phyloP scores from a whole-genome alignment of 2,888 invertebrate genomes.

The Parnassius orleans region DNA sequence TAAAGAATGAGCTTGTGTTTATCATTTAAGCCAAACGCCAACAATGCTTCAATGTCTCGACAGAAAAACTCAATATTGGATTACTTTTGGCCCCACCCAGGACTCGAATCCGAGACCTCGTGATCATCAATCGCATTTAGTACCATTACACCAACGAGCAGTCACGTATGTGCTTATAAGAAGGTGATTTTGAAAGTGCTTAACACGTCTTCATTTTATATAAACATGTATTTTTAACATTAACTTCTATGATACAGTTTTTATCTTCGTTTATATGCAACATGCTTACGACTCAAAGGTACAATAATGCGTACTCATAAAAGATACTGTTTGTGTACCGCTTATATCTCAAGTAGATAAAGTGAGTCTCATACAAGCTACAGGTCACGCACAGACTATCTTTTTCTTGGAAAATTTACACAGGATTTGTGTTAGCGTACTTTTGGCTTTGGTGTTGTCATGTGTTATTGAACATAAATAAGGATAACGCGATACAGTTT shows the following conservation, averaged over 20 bases:
- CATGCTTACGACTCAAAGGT: conserved; percentile 17
- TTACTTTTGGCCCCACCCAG: too few species aligned
- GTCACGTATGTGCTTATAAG: too few species aligned
- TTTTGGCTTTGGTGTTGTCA: conserved; percentile 7
- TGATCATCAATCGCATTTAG: too few species aligned
- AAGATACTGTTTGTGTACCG: conserved; percentile 43
- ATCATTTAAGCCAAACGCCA: too few species aligned
- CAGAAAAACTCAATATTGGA: too few species aligned
- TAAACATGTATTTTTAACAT: too few species aligned
- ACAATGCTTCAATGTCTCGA: too few species aligned
- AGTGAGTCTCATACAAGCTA: conserved; percentile 55
- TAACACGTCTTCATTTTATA: too few species aligned
- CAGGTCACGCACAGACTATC: conserved; percentile 58
- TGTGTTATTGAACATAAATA: conserved; percentile 13
- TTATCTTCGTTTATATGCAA: conserved; percentile 26
- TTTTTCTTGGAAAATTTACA: conserved; percentile 30
- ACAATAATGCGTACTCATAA: conserved; percentile 41
- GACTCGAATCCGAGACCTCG: too few species aligned
- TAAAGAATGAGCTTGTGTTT: too few species aligned
- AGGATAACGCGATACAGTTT: conserved; percentile 21
- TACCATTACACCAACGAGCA: too few species aligned
- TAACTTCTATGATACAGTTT: not conserved
- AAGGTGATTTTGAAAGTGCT: not conserved
- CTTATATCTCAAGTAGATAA: conserved; percentile 55
- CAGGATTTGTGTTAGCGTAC: conserved; percentile 15